A percentile compares a stretch with the other conserved stretches of the same genome.
Conservation (phyloP, 2,888 invertebrate genomes). For the Hydriomena furcata region DNA sequence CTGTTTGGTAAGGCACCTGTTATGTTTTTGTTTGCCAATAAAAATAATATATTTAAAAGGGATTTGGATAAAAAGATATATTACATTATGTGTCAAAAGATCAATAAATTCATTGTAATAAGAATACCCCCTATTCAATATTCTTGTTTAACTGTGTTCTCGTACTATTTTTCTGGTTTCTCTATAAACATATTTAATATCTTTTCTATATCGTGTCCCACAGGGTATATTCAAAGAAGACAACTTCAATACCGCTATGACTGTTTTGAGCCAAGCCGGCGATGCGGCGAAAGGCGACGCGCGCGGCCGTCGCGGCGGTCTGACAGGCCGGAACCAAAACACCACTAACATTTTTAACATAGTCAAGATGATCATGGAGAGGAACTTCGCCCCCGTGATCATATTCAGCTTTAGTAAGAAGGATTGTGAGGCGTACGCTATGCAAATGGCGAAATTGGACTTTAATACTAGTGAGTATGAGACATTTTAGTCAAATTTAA, state of each 20-base stretch:
- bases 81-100: too few relatives aligned
- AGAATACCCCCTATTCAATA: too few relatives aligned
- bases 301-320: conserved; percentile 89
- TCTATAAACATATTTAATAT: too few relatives aligned
- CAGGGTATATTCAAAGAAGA: conserved; percentile 97
- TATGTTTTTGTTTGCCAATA: too few relatives aligned
- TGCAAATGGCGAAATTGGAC: conserved; percentile 98
- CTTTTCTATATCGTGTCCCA: conserved; percentile 13
- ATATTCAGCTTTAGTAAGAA: conserved; percentile 99
- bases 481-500: neutral
- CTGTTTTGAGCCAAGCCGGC: conserved; percentile 91
- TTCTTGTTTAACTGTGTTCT: too few relatives aligned
- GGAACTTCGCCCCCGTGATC: conserved; percentile 98
- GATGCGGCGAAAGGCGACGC: conserved; percentile 93
- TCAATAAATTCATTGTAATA: too few relatives aligned
- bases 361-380: conserved; percentile 99
- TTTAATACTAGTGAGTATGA: conserved; percentile 91
- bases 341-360: conserved; percentile 97
- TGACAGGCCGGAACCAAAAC: conserved; percentile 84
- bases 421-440: conserved; percentile 98
- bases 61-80: too few relatives aligned
- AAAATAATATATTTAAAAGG: too few relatives aligned
- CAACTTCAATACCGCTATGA: conserved; percentile 99
- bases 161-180: too few relatives aligned
- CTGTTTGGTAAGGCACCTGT: too few relatives aligned